Evolutionary conservation across 2,888 invertebrate species (phyloP), one percentile per base, ranked within the genome.

Genomic region (Polymixis flavicincta): DNA sequence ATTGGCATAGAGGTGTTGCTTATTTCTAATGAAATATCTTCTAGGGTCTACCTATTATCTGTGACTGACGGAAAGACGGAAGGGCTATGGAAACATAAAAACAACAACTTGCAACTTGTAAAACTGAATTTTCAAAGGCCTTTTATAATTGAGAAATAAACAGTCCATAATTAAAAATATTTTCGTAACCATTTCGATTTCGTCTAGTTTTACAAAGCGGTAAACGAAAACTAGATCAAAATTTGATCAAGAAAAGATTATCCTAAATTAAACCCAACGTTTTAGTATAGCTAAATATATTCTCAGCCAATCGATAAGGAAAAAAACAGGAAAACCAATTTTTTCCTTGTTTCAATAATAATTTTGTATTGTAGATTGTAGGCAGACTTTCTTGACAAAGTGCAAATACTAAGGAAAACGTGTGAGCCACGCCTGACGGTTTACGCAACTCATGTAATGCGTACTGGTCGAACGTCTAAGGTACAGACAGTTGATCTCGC

Each of bases 291-390:
- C 32, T 63, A 71, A 70, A 50, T 37, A 52, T 54, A 63, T 60
- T 64, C n/a, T 42, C 48, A 48, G 54, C 64, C 69, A 61, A 69
- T 50, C 32, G 25, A 74, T 81, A 71, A 71, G 82, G 76, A 82
- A 71, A 82, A 71, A 25, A 61, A 68, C 50, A 69, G 71, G 57
- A 66, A 69, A 76, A 71, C 1, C 17, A 22, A 52, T 32, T 42
- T 67, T 84, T 85, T 81, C 85, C 85, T 85, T 63, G 65, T 85
- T 71, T 65, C 32, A 66, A 45, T 25, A 76, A 28, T 68, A 55
- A 69, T 82, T 76, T 66, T 50, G 57, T 61, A 59, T 42, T 45
- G 57, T 55, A 52, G 28, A 71, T 28, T 57, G 64, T 45, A 48
- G 17, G 66, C 60, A 52, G 54, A 55, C 63, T 85, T 82, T 82